Conservation (phyloP, 2,888 invertebrate species). For the Hydrotaea cyrtoneurina region DNA sequence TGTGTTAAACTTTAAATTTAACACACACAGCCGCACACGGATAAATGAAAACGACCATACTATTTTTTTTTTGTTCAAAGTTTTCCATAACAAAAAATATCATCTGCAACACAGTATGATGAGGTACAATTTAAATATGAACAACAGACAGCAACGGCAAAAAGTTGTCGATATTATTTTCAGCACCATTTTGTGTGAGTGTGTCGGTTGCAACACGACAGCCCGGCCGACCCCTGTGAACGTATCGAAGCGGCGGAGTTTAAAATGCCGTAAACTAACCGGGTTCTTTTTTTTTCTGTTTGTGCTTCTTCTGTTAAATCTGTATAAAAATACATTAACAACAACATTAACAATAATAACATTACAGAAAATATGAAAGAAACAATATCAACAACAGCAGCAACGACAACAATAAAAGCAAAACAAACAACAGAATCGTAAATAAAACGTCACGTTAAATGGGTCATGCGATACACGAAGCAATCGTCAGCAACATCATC, state of each 20-base stretch:
- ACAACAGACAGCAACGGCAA: background rate
- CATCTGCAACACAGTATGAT: conserved; percentile 7
- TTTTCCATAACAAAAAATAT: background rate
- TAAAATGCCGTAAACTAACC: conserved; percentile 43
- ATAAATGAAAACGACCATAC: background rate
- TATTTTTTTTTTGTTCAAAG: background rate
- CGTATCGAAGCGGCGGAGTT: conserved; percentile 38
- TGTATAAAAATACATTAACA: conserved; percentile 38
- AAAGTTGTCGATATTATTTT: background rate
- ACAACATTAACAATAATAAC: conserved; percentile 42
- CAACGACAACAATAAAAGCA: conserved; percentile 25
- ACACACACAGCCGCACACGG: background rate
- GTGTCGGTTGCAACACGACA: background rate
- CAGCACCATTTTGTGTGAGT: background rate
- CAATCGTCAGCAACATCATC: conserved; percentile 49
- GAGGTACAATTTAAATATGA: background rate
- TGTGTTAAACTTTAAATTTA: background rate
- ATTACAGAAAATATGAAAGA: conserved; percentile 2
- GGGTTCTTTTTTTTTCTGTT: too few relatives aligned
- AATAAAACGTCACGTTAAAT: conserved; percentile 63
- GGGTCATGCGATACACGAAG: conserved; percentile 59
- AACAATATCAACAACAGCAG: background rate
- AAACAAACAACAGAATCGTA: conserved; percentile 10
- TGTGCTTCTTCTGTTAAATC: background rate
- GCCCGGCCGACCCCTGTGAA: background rate